Percentiles rank a stretch among this genome's conserved stretches.
phyloP scores from a whole-genome alignment of 2,888 invertebrate genomes.

The Mythimna ferrago region DNA sequence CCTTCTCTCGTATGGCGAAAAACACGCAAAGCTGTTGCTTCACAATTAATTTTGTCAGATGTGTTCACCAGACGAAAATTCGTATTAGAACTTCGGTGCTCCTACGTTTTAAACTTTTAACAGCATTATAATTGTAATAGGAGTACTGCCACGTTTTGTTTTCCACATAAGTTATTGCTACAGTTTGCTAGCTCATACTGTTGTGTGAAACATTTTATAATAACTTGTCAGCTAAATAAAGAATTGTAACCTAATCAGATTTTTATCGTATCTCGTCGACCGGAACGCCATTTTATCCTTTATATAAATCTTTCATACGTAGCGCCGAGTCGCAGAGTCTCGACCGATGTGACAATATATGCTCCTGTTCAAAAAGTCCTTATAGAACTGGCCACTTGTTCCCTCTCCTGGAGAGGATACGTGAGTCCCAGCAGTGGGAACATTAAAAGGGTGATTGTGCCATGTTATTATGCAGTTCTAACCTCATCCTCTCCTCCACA shows the following conservation, averaged over 20 bases:
- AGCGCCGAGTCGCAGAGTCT: background rate
- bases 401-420: too few species aligned
- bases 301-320: background rate
- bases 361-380: background rate
- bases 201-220: too few species aligned
- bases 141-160: too few species aligned
- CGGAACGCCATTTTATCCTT: background rate
- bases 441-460: too few species aligned
- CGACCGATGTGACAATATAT: background rate
- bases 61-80: background rate
- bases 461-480: too few species aligned
- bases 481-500: constrained; percentile 81
- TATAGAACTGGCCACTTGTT: background rate
- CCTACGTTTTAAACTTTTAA: background rate
- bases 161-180: too few species aligned
- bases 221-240: background rate
- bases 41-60: too few species aligned
- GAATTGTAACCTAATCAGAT: background rate
- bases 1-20: background rate
- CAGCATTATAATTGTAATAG: too few species aligned
- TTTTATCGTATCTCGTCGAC: too few species aligned
- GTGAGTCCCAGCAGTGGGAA: too few species aligned
- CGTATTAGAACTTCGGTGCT: background rate
- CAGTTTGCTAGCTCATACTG: too few species aligned
- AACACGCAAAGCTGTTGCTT: too few species aligned